Evolutionary conservation across 2,113 vertebrate genomes (phyloP), one percentile per base, ranked within the genome.

Genomic region (Fukomys damarensis): DNA sequence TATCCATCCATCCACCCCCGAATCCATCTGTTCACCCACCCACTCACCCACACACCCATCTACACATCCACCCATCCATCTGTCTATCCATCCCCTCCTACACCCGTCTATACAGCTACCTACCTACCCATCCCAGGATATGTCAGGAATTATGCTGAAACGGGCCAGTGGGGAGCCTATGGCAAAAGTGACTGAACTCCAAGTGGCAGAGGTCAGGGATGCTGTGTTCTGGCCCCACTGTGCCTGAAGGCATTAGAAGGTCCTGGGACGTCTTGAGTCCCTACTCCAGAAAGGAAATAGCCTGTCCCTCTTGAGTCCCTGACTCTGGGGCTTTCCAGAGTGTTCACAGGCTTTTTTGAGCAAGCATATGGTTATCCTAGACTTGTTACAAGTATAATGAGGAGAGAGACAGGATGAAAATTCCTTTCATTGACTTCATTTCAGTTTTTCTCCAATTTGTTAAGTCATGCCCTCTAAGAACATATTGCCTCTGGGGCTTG

Each of bases 391-490:
- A 13, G 41, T 19, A 0, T 81, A 63, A 87, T 0, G 38, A 91
- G 79, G 30, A 17, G 46, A 58, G 22, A 54, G 85, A 59, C 1
- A 13, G 85, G 22, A 59, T 6, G 22, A 81, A 74, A 90, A 46
- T 5, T 2, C 1, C 32, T 93, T 91, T 61, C 43, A 38, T 61
- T 89, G 83, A 59, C 66, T 94, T 87, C 32, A 52, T 38, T 93
- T 90, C 70, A 43, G 26, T 68, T 94, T 89, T 65, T 4, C 92
- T 94, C 89, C 92, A 74, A 72, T 95, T 96, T 95, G 95, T 96
- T 83, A 79, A 91, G 52, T 28, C 13, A 1, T 49, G 58, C 79
- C 77, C 83, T 93, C 49, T n/a, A 89, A 95, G 92, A 79, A 79
- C 54, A 11, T 38, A 11, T 49, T 49, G 96, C 96, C 96, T 96